phyloP scores from a whole-genome alignment of 2,797 vertebrate species.

The Sebastes matsubarae region DNA sequence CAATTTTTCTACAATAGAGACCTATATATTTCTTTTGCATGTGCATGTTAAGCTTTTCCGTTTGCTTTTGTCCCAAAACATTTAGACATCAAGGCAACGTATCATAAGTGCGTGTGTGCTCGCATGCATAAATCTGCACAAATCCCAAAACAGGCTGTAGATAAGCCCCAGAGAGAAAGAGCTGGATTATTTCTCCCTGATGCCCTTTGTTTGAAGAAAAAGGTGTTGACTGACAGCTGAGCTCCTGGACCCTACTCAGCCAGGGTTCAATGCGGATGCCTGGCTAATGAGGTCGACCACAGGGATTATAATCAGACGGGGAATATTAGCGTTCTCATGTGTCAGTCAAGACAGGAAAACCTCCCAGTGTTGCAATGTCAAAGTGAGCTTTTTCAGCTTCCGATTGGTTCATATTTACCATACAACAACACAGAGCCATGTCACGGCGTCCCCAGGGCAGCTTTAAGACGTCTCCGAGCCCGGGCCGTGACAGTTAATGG shows the following conservation, averaged over 20 bases:
- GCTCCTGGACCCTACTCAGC: conserved; percentile 77
- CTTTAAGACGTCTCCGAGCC: conserved; percentile 56
- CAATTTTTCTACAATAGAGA: not conserved
- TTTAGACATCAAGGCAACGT: conserved; percentile 32
- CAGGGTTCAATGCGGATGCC: conserved; percentile 84
- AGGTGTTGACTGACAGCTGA: conserved; percentile 85
- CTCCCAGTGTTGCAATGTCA: conserved; percentile 69
- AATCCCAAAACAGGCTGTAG: conserved; percentile 66
- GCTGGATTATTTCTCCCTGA: conserved; percentile 78
- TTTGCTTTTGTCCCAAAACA: conserved; percentile 38
- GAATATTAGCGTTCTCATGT: conserved; percentile 83
- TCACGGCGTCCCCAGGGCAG: conserved; percentile 60
- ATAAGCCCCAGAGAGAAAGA: conserved; percentile 52
- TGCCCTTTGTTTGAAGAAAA: conserved; percentile 80
- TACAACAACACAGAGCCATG: conserved; percentile 69
- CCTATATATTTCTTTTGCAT: conserved; percentile 8
- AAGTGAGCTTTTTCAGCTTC: conserved; percentile 68
- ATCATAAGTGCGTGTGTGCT: conserved; percentile 33
- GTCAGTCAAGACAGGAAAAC: conserved; percentile 80
- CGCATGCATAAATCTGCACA: conserved; percentile 48
- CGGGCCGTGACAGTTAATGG: conserved; percentile 64
- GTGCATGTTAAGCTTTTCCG: conserved; percentile 9
- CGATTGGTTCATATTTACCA: conserved; percentile 73
- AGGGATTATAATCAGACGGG: conserved; percentile 84
- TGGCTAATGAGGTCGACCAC: conserved; percentile 85